Percentiles rank a stretch among this genome's conserved stretches.
phyloP scores from a whole-genome alignment of 2,113 vertebrate species.

The Ciconia boyciana region DNA sequence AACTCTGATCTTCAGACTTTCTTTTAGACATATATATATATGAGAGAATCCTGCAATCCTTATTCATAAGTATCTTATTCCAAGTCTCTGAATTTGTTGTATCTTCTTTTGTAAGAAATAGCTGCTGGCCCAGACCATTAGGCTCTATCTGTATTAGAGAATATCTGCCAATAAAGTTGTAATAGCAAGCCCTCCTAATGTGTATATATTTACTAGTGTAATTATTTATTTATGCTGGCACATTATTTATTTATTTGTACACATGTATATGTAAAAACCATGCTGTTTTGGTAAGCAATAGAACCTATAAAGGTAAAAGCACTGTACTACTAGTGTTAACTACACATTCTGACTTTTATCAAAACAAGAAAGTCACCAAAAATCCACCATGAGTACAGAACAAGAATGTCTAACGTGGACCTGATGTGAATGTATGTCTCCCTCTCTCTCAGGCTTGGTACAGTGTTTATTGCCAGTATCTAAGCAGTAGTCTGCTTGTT shows the following conservation, averaged over 20 bases:
- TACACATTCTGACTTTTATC: neutral
- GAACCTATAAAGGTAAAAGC: neutral
- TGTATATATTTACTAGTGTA: neutral
- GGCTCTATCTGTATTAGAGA: neutral
- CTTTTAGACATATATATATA: neutral
- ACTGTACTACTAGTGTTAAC: neutral
- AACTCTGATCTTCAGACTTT: neutral
- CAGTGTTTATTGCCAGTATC: neutral
- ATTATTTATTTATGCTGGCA: neutral
- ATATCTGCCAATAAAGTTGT: neutral
- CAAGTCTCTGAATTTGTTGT: neutral
- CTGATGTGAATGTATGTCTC: neutral
- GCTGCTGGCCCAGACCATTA: neutral
- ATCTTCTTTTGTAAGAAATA: neutral
- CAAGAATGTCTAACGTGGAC: neutral
- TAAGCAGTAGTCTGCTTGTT: neutral
- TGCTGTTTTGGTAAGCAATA: neutral
- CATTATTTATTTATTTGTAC: neutral
- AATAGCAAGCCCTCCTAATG: neutral
- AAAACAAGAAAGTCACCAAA: neutral
- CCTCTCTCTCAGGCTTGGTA: neutral
- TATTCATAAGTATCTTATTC: neutral
- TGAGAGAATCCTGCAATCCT: neutral
- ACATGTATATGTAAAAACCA: neutral
- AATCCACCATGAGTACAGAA: neutral